These are phyloP conservation scores for Leptinotarsa rubiginosa DNA, from an alignment of 2,888 invertebrate genomes.

Conservation along the genomic window DNA sequence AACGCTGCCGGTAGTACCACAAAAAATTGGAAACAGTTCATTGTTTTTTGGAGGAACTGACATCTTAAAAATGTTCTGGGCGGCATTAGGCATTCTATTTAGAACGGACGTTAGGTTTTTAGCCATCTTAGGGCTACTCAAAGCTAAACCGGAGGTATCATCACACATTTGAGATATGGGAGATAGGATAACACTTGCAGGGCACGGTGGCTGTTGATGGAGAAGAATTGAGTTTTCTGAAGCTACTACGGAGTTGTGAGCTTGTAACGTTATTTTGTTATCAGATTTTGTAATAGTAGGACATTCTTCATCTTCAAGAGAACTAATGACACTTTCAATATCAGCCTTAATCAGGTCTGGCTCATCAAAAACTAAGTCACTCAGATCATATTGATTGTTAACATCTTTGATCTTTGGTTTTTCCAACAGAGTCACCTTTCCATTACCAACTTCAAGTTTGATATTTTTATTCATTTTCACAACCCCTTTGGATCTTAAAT, in stretches of 20 bases:
- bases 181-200: constrained; percentile 61
- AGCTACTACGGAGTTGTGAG: constrained; percentile 51
- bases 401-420: constrained; percentile 33
- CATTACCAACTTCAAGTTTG: constrained; percentile 61
- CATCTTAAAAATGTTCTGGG: constrained; percentile 40
- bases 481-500: constrained; percentile 56
- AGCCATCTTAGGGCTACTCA: constrained; percentile 67
- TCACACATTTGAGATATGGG: constrained; percentile 68
- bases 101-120: constrained; percentile 58
- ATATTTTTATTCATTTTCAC: constrained; percentile 64
- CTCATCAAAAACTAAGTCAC: constrained; percentile 60
- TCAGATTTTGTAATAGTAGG: constrained; percentile 8
- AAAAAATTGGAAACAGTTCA: constrained; percentile 68
- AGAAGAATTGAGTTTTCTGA: constrained; percentile 56
- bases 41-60: constrained; percentile 27
- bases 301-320: constrained; percentile 55
- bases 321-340: constrained; percentile 59
- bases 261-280: constrained; percentile 47
- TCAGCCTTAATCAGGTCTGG: constrained; percentile 45
- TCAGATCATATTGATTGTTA: constrained; percentile 56
- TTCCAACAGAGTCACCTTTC: constrained; percentile 56
- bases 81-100: constrained; percentile 36
- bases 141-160: constrained; percentile 67
- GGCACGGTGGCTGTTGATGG: constrained; percentile 44
- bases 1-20: constrained; percentile 46